Evolutionary conservation across 2,113 vertebrate genomes (phyloP), one percentile per base, ranked within the genome.

Genomic region (Muscicapa adusta): DNA sequence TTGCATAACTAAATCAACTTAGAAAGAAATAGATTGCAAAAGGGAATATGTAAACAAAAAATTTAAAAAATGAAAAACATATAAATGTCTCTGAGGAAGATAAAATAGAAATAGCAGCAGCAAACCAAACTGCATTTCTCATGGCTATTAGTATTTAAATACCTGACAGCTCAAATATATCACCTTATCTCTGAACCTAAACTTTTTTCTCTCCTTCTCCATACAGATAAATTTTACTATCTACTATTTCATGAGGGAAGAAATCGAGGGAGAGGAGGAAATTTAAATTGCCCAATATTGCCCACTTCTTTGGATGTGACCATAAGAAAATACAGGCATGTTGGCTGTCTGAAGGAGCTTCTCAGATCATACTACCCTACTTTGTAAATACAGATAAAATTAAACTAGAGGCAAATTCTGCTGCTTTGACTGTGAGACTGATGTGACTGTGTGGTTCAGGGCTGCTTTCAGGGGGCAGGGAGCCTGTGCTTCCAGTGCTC

Each of bases 71-170:
- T 5, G 4, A 12, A 92, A 63, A 82, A 43, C 5, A 67, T 57
- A 79, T 12, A 73, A 96, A 75, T 1, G 9, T 85, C 56, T 79
- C 58, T 29, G 73, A 92, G 9, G 57, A 78, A 85, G 74, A 91
- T 62, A 85, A 89, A 89, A 13, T 18, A 70, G 53, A 50, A 85
- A 89, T 54, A 66, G 81, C 77, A 92, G 70, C 28, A 85, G 87
- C 34, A 93, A 94, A 66, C 16, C 45, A 82, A 91, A 82, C 50
- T 83, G 22, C 54, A 80, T 91, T 91, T 91, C 76, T 90, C 56
- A 56, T 42, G 71, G 60, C 33, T 90, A 29, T 70, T 71, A 40
- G 13, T 88, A 50, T 54, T 90, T 76, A 85, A 89, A 73, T 58
- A 82, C 8, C 38, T 88, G 77, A 76, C 58, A 93, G 67, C 25